Conservation (phyloP, 2,888 invertebrate species). For the Morpho achilles region DNA sequence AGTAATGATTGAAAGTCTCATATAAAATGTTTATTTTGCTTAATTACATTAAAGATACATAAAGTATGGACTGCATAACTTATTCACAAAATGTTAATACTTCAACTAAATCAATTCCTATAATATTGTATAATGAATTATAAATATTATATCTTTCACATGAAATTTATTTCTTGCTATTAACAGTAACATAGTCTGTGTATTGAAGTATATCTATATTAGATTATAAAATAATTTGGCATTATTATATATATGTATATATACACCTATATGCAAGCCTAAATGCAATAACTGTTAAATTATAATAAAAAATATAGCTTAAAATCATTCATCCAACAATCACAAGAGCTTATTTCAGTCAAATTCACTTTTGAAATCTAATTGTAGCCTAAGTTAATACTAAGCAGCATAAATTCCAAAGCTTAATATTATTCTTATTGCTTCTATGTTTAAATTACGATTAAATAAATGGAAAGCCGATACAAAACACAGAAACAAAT, state of each 20-base stretch:
- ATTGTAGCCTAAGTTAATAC: slow-evolving; percentile 51
- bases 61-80: slow-evolving; percentile 64
- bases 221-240: slow-evolving; percentile 72
- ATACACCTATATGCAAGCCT: slow-evolving; percentile 60
- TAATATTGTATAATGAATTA: slow-evolving; percentile 31
- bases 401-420: slow-evolving; percentile 66
- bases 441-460: slow-evolving; percentile 48
- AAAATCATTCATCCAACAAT: slow-evolving; percentile 65
- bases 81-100: slow-evolving; percentile 53
- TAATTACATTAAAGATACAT: slow-evolving; percentile 70
- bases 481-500: slow-evolving; percentile 40
- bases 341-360: slow-evolving; percentile 71
- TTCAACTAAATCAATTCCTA: slow-evolving; percentile 48
- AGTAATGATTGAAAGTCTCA: slow-evolving; percentile 65
- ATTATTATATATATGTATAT: slow-evolving; percentile 54
- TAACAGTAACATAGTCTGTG: slow-evolving; percentile 32
- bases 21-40: slow-evolving; percentile 78
- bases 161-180: slow-evolving; percentile 20
- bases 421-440: slow-evolving; percentile 68
- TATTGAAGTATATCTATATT: slow-evolving; percentile 47
- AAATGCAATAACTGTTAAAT: slow-evolving; percentile 65
- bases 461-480: slow-evolving; percentile 57
- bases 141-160: slow-evolving; percentile 31
- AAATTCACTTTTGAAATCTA: slow-evolving; percentile 63
- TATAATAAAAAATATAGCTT: slow-evolving; percentile 54